Percentiles rank a stretch among this genome's conserved stretches.
phyloP scores from a whole-genome alignment of 2,113 vertebrate genomes.

The Cheirogaleus medius region DNA sequence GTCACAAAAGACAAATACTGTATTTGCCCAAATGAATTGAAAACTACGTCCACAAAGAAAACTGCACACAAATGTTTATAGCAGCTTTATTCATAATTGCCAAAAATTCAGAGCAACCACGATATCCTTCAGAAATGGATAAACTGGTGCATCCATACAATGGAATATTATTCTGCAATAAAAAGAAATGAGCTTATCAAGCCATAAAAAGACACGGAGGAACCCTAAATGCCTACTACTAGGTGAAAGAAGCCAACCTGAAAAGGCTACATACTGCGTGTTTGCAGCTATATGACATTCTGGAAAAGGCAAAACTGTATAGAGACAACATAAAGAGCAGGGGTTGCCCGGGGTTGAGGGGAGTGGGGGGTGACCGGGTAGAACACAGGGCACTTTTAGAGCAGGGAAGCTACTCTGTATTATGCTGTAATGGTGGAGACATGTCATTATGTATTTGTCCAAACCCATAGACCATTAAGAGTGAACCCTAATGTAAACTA shows the following conservation, averaged over 20 bases:
- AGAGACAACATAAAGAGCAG: not conserved
- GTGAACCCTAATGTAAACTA: not conserved
- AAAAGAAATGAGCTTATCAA: not conserved
- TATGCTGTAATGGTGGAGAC: not conserved
- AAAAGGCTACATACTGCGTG: not conserved
- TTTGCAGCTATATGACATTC: not conserved
- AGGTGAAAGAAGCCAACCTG: not conserved
- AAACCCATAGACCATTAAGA: not conserved
- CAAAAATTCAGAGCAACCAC: not conserved
- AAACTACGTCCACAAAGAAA: not conserved
- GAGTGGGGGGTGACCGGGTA: not conserved
- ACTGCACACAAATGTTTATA: not conserved
- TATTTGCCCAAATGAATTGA: not conserved
- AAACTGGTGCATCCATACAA: not conserved
- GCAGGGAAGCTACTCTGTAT: not conserved
- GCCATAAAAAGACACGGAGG: not conserved
- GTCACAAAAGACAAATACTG: not conserved
- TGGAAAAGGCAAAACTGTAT: not conserved
- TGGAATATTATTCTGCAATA: not conserved
- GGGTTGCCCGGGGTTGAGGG: not conserved
- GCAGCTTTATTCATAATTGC: not conserved
- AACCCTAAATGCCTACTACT: not conserved
- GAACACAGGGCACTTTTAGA: not conserved
- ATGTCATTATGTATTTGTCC: not conserved
- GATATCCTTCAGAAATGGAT: not conserved